Evolutionary conservation across 1,140 invertebrate species (phyloP), one percentile per base, ranked within the genome.

Genomic region (Leguminivora glycinivorella): DNA sequence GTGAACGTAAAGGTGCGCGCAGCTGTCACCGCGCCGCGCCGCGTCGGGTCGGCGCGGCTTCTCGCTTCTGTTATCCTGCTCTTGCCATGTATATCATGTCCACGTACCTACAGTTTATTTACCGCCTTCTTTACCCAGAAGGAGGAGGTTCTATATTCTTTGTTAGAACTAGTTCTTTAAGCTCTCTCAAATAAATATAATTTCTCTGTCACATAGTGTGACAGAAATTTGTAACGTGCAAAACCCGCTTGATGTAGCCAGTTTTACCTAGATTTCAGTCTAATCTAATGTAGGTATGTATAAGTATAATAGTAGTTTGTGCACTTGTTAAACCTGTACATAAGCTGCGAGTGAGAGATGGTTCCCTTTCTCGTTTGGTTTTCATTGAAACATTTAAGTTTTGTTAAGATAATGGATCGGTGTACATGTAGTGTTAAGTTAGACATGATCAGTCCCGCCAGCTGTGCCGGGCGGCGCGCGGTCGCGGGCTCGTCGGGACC

Each of bases 1-100:
- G n/a, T 63, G 58, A 63, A 63, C 58, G 58, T 63, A 63, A 63
- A 63, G 17, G 25, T 29, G 26, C 25, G 26, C 25, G 26, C 25
- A 34, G 25, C n/a, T 10, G 14, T 29, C 47, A 19, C 47, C 47
- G 7, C 17, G 19, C 47, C 47, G 47, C 47, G 47, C 19, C 6
- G 47, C 14, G 47, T 5, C n/a, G 40, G 14, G 14, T 10, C 47
- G 47, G 47, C 47, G 47, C 4, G 47, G 19, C 47, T 19, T 7
- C 47, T n/a, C 47, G 47, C 19, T 9, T 19, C 6, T 22, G 47
- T 9, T 22, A 10, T 52, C 14, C 43, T 17, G 12, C 43, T 6
- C 43, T 43, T n/a, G 0, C n/a, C 5, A n/a, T 5, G n/a, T 6
- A 1, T 43, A n/a, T 5, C 40, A 3, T 31, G 29, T 31, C 40